A percentile compares a stretch with the other conserved stretches of the same genome.
phyloP scores from a whole-genome alignment of 2,888 invertebrate genomes.

The Crematogaster levior region DNA sequence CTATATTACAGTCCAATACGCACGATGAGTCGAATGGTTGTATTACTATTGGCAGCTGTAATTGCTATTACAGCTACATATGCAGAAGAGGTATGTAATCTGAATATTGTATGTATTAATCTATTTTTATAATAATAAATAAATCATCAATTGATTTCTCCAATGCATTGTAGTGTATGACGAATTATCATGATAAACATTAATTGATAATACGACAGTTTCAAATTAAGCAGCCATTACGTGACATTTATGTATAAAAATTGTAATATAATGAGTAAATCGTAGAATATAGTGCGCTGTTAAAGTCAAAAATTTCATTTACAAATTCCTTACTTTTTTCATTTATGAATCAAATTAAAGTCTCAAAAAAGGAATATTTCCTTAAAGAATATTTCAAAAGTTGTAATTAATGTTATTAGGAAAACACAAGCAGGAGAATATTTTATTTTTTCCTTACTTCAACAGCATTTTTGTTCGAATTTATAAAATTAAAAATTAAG shows the following conservation, averaged over 20 bases:
- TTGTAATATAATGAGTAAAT: not conserved
- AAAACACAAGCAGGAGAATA: not conserved
- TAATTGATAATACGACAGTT: slow-evolving; percentile 1
- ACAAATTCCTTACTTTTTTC: not conserved
- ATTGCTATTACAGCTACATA: slow-evolving; percentile 63
- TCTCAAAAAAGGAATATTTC: not conserved
- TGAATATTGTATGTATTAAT: slow-evolving; percentile 22
- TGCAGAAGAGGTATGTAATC: slow-evolving; percentile 69
- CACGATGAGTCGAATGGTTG: slow-evolving; percentile 72
- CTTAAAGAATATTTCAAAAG: not conserved
- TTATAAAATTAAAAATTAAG: not conserved
- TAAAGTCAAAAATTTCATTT: not conserved
- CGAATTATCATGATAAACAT: slow-evolving; percentile 18
- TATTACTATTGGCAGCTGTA: slow-evolving; percentile 74
- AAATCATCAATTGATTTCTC: slow-evolving; percentile 26
- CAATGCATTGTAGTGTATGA: not conserved
- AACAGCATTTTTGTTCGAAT: not conserved
- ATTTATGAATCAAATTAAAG: too few relatives aligned
- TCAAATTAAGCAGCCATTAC: slow-evolving; percentile 5
- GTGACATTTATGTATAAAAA: not conserved
- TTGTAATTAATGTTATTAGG: not conserved
- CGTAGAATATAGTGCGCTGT: not conserved
- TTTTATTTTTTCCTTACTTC: not conserved
- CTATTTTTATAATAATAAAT: not conserved
- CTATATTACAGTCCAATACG: slow-evolving; percentile 63